Base-by-base conservation (phyloP, 2,888 invertebrate species). In the Torymus auratus region DNA sequence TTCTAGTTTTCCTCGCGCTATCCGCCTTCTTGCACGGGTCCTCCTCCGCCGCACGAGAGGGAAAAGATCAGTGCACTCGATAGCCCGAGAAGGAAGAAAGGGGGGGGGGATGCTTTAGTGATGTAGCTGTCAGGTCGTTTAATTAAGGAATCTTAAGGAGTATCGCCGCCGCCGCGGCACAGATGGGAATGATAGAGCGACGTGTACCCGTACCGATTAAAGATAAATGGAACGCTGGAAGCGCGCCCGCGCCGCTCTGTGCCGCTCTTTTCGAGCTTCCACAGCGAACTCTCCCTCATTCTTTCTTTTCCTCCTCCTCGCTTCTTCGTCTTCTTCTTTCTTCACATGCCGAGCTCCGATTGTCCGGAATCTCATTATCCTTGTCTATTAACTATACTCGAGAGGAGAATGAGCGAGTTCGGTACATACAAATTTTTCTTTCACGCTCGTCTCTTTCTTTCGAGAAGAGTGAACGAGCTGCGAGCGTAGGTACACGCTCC, bases 121-220 rank as follows among this genome's bases (percentile, higher is more conserved):
- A 88, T 87, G 89, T 89, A 88, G 85, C 89, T 89, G 89, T 88
- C 89, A 87, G 86, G 85, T 82, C 87, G 87, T 88, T 89, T 89
- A 89, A 89, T 89, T 89, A 89, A 89, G 85, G 89, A 86, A 87
- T 87, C 85, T 87, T 86, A 84, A 78, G 41, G 78, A 75, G 81
- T 81, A 78, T 78, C 75, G 74, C 71, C 67, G 72, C 73, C 15
- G 41, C 15, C 77, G 41, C 28, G 79, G 79, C 76, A 41, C 76
- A 77, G 84, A 84, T 85, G 77, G 72, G 69, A 80, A 80, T 80
- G 85, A 85, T 85, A 85, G 84, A 78, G 75, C 78, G 83, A 84
- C 81, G 69, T 58, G 62, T 50, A 20, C 58, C 55, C 53, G 61
- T 67, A 53, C 72, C 77, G 81, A 81, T 81, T 77, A 72, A 76